Conservation (phyloP, 1,140 invertebrate species). For the Potamilus streckersoni region DNA sequence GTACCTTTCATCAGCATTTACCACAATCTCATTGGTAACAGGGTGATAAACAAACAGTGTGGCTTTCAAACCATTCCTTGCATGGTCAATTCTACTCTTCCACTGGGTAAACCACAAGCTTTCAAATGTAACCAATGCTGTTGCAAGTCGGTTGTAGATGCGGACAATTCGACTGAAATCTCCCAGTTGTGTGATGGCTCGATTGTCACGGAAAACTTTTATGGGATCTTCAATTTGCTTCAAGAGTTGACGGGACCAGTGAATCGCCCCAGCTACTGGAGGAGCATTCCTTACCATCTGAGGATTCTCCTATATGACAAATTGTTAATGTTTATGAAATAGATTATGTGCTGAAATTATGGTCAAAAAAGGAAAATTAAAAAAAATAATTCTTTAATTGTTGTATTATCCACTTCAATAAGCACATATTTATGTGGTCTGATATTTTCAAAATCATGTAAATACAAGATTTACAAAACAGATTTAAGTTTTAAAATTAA, state of each 20-base stretch:
- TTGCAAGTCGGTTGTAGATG: constrained; percentile 65
- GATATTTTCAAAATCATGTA: too few species aligned
- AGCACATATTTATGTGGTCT: too few species aligned
- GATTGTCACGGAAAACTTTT: constrained; percentile 62
- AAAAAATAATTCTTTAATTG: not conserved
- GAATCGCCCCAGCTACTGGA: constrained; percentile 65
- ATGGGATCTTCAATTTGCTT: constrained; percentile 66
- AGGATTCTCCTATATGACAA: constrained; percentile 52
- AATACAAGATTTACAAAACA: too few species aligned
- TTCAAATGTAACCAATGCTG: constrained; percentile 66
- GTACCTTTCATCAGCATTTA: constrained; percentile 67
- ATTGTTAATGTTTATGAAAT: not conserved
- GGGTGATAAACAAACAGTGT: constrained; percentile 65
- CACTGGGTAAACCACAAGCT: constrained; percentile 65
- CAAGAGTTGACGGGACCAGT: constrained; percentile 64
- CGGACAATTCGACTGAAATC: constrained; percentile 61
- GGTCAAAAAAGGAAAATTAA: not conserved
- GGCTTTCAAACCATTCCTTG: constrained; percentile 58
- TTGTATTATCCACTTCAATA: too few species aligned
- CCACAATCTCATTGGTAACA: constrained; percentile 58
- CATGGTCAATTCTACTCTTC: constrained; percentile 64
- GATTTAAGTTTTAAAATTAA: too few species aligned
- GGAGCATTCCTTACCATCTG: constrained; percentile 62
- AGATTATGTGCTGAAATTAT: not conserved
- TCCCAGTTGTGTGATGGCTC: constrained; percentile 56